Evolutionary conservation across 2,797 vertebrate genomes (phyloP), one percentile per base, ranked within the genome.

Genomic region (Halcyon smyrnensis): DNA sequence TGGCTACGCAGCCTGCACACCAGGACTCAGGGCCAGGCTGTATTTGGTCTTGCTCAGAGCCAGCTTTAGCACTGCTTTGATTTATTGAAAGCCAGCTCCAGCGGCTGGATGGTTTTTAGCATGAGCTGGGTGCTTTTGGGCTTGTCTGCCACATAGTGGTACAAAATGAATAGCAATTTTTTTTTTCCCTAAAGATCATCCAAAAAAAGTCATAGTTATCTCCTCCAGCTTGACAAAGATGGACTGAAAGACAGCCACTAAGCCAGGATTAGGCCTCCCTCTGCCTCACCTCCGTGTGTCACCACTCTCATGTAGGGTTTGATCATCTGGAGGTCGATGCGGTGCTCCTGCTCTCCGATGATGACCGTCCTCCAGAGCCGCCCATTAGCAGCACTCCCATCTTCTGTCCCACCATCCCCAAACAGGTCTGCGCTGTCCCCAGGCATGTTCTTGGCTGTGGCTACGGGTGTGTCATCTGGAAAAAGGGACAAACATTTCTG

Each of bases 301-400:
- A 99, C 99, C 96, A 99, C 99, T 8, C 98, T 98, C 94, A 99
- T 99, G 97, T 99, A 99, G 3, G 99, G 99, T 83, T 99, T 98
- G 97, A 99, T 99, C 98, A 99, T 99, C 97, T 99, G 99, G 95
- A 99, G 99, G 97, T 99, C 99, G 2, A 99, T 99, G 11, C 99
- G 98, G 91, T 99, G 99, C 84, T 99, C 99, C 96, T 99, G 99
- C 63, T 99, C 99, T 2, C 99, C 99, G 0, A 99, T 99, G 95
- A 99, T 98, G 84, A 99, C 99, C 0, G 99, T 99, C 70, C 99
- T 98, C 99, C 99, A 99, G 76, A 99, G 98, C 12, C 99, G 98
- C 1, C 99, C 99, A 0, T 99, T 99, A 63, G 98, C 98, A 1
- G 98, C 97, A 0, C 98, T 94, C 1, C 98, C 98, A 0, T 99